Percentiles rank a stretch among this genome's conserved stretches.
These are phyloP conservation scores for Odocoileus hemionus DNA, from an alignment of 2,113 vertebrate species.

Conservation along the genomic window DNA sequence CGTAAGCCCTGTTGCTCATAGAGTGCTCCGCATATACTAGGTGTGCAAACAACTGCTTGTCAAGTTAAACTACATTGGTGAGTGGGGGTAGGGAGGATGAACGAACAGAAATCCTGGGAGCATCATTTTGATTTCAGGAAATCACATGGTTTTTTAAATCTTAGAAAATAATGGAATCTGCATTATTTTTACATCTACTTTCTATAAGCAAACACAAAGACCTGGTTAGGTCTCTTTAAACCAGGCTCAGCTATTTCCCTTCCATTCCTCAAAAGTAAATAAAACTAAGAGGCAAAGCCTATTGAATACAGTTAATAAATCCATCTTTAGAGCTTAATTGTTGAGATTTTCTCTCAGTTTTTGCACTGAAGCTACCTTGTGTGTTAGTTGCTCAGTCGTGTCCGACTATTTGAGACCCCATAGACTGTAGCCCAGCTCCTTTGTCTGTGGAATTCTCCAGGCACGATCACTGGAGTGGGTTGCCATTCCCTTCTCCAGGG, in stretches of 20 bases:
- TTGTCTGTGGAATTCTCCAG: neutral
- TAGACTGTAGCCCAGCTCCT: neutral
- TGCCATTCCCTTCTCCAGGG: neutral
- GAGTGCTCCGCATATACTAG: neutral
- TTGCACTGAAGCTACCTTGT: neutral
- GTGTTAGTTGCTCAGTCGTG: neutral
- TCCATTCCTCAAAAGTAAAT: slow-evolving; percentile 17
- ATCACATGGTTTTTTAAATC: neutral
- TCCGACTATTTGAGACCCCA: neutral
- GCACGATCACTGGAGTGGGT: neutral
- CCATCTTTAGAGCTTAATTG: neutral
- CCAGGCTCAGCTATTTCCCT: neutral
- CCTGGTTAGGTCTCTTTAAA: neutral
- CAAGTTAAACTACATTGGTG: neutral
- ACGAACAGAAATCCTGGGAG: neutral
- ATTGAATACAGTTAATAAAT: neutral
- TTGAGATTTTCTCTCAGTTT: neutral
- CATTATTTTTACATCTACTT: neutral
- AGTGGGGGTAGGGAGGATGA: neutral
- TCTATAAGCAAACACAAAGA: neutral
- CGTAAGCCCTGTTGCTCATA: neutral
- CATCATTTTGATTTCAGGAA: slow-evolving; percentile 2
- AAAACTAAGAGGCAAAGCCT: neutral
- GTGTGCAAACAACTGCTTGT: neutral
- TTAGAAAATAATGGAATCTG: neutral